These are phyloP conservation scores for Pterocles burchelli DNA, from an alignment of 2,113 vertebrate species.

Conservation along the genomic window DNA sequence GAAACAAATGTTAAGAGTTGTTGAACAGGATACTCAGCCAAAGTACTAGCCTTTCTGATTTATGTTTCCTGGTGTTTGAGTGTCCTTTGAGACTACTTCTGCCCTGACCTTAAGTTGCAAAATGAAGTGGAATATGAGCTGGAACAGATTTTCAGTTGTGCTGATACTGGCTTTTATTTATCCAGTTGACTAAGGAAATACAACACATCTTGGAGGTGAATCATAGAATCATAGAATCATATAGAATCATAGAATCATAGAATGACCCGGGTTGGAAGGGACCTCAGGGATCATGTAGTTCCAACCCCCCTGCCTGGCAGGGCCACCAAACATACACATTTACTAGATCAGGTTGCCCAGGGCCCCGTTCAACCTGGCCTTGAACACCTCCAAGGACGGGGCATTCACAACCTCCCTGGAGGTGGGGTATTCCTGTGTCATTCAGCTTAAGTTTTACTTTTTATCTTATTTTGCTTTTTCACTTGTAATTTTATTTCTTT, in stretches of 20 bases:
- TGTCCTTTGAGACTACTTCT: neutral
- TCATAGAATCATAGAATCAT: too few relatives aligned
- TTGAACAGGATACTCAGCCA: neutral
- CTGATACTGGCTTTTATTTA: neutral
- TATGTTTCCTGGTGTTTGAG: neutral
- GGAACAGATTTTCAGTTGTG: neutral
- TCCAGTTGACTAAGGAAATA: neutral
- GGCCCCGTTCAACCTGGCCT: too few relatives aligned
- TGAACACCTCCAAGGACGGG: too few relatives aligned
- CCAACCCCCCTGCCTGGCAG: too few relatives aligned
- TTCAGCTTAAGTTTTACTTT: neutral
- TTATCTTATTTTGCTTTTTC: neutral
- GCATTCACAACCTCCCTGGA: too few relatives aligned
- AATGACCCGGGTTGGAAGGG: too few relatives aligned
- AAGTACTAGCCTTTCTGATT: neutral
- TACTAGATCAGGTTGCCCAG: too few relatives aligned
- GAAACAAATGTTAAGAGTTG: neutral
- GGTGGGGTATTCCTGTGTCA: neutral
- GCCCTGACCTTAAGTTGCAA: neutral
- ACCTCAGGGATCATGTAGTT: too few relatives aligned
- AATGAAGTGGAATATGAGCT: neutral
- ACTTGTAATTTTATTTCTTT: neutral
- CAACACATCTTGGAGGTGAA: fast-evolving
- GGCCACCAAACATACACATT: too few relatives aligned
- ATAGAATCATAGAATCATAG: too few relatives aligned